Conservation (phyloP, 2,888 invertebrate genomes). For the Diploptera punctata region DNA sequence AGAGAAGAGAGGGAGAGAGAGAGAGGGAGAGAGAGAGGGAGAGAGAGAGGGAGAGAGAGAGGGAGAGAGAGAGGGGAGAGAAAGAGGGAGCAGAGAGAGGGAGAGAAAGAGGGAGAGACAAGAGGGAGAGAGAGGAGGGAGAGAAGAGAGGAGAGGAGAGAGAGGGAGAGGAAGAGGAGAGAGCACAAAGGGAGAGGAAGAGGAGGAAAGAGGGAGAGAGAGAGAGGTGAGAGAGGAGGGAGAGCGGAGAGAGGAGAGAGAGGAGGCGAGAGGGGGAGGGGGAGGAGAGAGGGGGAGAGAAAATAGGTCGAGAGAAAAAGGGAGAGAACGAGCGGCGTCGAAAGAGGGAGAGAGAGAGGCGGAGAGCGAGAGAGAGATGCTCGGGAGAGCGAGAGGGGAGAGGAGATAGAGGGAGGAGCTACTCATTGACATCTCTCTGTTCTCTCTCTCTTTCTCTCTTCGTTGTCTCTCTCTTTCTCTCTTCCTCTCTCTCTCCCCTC, state of each 20-base stretch:
- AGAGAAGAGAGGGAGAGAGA: background rate
- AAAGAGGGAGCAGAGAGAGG: background rate
- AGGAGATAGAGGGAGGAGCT: too few relatives aligned
- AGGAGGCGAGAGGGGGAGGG: background rate
- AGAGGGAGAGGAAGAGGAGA: background rate
- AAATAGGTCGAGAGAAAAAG: background rate
- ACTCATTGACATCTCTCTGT: too few relatives aligned
- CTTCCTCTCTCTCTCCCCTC: too few relatives aligned
- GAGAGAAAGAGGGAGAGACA: background rate
- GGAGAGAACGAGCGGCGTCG: background rate
- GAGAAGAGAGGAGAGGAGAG: background rate
- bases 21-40: background rate
- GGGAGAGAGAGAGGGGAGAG: background rate
- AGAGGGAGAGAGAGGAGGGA: background rate
- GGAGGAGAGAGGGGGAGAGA: background rate
- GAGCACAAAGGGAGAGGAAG: background rate
- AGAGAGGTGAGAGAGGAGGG: too few relatives aligned
- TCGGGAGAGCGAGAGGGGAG: background rate
- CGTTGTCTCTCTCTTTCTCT: too few relatives aligned
- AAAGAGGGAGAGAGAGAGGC: background rate
- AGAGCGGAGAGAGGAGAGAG: background rate
- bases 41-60: background rate
- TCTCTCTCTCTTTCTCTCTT: too few relatives aligned
- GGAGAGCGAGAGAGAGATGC: background rate
- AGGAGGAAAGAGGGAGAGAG: background rate